A percentile compares a stretch with the other conserved stretches of the same genome.
phyloP scores from a whole-genome alignment of 2,797 vertebrate genomes.

The Selene dorsalis region DNA sequence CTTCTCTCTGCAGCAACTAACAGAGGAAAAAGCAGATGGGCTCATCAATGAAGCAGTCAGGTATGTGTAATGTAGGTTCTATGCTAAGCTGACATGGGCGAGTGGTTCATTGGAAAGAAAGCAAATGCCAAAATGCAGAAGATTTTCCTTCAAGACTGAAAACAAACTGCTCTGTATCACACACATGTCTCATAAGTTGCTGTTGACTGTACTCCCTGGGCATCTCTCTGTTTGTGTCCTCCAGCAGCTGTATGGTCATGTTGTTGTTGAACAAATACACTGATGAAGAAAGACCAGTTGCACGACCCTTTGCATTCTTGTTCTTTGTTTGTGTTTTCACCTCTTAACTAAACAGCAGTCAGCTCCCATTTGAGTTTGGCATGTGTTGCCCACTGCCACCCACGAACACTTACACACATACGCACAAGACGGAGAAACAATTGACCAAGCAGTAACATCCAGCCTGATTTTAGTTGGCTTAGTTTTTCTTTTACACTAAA shows the following conservation, averaged over 20 bases:
- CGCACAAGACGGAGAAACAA: neutral
- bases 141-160: slow-evolving; percentile 5
- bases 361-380: slow-evolving; percentile 72
- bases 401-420: slow-evolving; percentile 49
- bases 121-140: neutral
- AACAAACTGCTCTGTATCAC: neutral
- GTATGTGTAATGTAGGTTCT: slow-evolving; percentile 74
- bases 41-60: slow-evolving; percentile 94
- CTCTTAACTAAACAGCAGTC: slow-evolving; percentile 71
- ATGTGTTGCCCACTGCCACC: slow-evolving; percentile 45
- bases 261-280: slow-evolving; percentile 72
- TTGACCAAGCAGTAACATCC: neutral
- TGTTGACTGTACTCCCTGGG: slow-evolving; percentile 27
- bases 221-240: slow-evolving; percentile 49
- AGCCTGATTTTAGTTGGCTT: neutral
- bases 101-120: neutral
- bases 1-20: slow-evolving; percentile 86
- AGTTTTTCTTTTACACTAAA: neutral
- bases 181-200: neutral
- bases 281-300: slow-evolving; percentile 53
- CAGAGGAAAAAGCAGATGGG: slow-evolving; percentile 91
- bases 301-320: slow-evolving; percentile 68
- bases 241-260: slow-evolving; percentile 67
- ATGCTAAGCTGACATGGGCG: neutral
- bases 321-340: slow-evolving; percentile 82